Base-by-base conservation (phyloP, 2,888 invertebrate genomes). In the Thymelicus acteon region DNA sequence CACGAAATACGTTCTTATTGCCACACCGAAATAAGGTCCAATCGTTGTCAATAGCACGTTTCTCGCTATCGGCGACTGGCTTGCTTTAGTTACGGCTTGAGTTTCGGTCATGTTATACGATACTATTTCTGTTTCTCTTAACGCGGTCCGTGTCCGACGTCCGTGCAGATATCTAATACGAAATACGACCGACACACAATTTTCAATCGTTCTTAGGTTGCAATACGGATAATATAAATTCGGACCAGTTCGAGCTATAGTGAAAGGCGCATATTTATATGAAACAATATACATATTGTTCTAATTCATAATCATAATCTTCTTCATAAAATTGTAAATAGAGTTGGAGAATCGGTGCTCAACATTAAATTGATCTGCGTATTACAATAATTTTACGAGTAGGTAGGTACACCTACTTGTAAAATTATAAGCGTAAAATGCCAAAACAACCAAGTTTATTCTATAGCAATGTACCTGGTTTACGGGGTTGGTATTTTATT, bases 31-130 rank as follows among this genome's bases (percentile, higher is more conserved):
- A 70, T 60, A 70, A 63, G 64, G 60, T 10, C 44, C 60, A 24
- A 52, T 60, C 40, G 40, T 15, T 13, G n/a, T 12, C 54, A 10
- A 54, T n/a, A 5, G 8, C 7, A 19, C 47, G 13, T 52, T 19
- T 19, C 7, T 7, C 7, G 15, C 10, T 8, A 8, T 7, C 49
- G 49, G 19, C 49, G 15, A 8, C 19, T 31, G 31, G 49, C 8
- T 4, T 54, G 57, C 62, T 62, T 49, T n/a, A 19, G 69, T 58
- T 57, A 63, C 69, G 63, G 58, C 58, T 69, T 60, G 15, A 60
- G 63, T 69, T 69, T 69, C 69, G 69, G 63, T 69, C 63, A 69
- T 60, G 62, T 48, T 37, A 69, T 63, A 49, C 58, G 69, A 69
- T 60, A 69, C 58, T 57, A 44, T 60, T 64, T 58, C 62, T 60